Evolutionary conservation across 2,113 vertebrate species (phyloP), one percentile per base, ranked within the genome.

Genomic region (Capreolus pygargus): DNA sequence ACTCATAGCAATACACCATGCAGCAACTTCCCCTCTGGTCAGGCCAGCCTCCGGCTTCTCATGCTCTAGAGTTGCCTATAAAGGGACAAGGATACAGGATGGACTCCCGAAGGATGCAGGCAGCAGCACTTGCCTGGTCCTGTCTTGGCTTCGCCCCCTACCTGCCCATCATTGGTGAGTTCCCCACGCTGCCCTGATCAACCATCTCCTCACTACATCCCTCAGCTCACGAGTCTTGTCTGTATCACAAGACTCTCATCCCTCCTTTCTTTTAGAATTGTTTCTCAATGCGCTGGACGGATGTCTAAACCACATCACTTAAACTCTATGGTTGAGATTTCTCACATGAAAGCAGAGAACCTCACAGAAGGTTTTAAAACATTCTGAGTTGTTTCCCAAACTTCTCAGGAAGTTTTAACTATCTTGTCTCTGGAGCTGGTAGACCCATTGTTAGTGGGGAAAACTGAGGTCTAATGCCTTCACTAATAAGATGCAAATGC

Each of bases 181-280:
- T 89, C 81, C 94, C 87, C 30, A 58, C 15, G 86, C 78, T 5
- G 0, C 28, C 60, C 39, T 98, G 2, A 17, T 64, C 79, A 27
- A 98, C 86, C 87, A 93, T 21, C 50, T 97, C 86, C 52, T 97
- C 78, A 54, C 47, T 28, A 7, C 0, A 67, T 61, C 58, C 55
- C 97, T 97, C 45, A 98, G 96, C 87, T 96, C 85, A 55, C 86
- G 33, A 23, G 93, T 87, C 10, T 98, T 30, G 15, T 87, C 89
- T 91, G 93, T 81, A 19, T 97, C 97, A 78, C 67, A 96, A 98
- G 93, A 97, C 93, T 98, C 88, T 55, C 23, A 23, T 27, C 60
- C 54, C 86, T 83, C 57, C 86, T 93, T 89, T 30, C 43, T 33
- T 64, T 70, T 39, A 60, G 11, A 54, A 21, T 27, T 89, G n/a